phyloP scores from a whole-genome alignment of 1,140 invertebrate genomes.

The Coenobita brevimanus region DNA sequence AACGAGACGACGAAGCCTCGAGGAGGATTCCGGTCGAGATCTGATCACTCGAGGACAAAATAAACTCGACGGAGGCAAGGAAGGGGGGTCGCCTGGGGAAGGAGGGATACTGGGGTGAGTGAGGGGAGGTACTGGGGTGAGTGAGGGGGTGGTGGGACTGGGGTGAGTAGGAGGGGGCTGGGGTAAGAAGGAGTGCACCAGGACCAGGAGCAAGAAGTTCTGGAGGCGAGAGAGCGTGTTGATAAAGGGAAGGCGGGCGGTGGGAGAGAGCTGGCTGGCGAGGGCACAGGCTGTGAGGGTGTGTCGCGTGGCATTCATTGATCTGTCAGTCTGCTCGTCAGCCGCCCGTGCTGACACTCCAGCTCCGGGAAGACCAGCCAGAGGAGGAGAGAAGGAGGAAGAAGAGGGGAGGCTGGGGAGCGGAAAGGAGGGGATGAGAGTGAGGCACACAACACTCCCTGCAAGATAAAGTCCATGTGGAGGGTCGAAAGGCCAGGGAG shows the following conservation, averaged over 20 bases:
- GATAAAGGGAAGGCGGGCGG: background rate
- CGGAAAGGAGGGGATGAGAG: background rate
- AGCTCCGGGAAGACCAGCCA: constrained; percentile 37
- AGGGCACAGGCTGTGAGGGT: constrained; percentile 53
- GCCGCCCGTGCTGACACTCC: constrained; percentile 64
- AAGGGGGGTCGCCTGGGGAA: no score
- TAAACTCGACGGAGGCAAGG: constrained; percentile 28
- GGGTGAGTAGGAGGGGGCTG: no score
- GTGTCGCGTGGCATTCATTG: constrained; percentile 69
- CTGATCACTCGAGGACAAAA: constrained; percentile 24
- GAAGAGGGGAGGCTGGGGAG: constrained; percentile 25
- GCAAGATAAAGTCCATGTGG: background rate
- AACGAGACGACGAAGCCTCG: constrained; percentile 39
- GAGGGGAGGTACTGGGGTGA: no score
- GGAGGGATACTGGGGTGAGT: no score
- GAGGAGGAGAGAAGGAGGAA: constrained; percentile 40
- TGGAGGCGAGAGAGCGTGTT: no score
- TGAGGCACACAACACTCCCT: background rate
- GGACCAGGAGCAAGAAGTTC: background rate
- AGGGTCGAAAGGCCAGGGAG: no score
- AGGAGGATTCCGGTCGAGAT: constrained; percentile 15
- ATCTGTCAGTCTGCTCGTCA: constrained; percentile 70
- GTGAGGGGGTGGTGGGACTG: no score
- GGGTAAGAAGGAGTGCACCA: no score
- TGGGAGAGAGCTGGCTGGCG: background rate